Conservation (phyloP, 2,888 invertebrate genomes). For the Hypomecis atomaria region DNA sequence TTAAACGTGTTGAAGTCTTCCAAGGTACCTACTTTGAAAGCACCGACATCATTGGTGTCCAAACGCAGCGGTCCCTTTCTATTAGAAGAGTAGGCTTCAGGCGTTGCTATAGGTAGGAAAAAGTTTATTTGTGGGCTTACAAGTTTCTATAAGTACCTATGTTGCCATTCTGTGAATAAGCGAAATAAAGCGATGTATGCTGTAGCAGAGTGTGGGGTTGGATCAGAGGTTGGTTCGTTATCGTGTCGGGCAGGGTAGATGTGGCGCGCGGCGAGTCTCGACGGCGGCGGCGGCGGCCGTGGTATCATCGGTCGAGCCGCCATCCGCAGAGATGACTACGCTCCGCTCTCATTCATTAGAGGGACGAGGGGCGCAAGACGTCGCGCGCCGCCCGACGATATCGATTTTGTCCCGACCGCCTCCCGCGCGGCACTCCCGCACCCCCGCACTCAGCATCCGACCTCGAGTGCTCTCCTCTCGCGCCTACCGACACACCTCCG, state of each 20-base stretch:
- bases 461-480: conserved; percentile 84
- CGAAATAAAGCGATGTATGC: not conserved
- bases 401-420: conserved; percentile 81
- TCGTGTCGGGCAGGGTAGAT: conserved; percentile 57
- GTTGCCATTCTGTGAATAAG: not conserved
- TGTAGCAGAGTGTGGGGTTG: conserved; percentile 2
- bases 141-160: not conserved
- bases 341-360: conserved; percentile 83
- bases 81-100: no score
- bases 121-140: no score
- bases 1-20: no score
- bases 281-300: conserved; percentile 55
- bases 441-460: conserved; percentile 82
- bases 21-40: no score
- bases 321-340: conserved; percentile 82
- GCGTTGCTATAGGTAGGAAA: no score
- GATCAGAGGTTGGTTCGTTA: conserved; percentile 56
- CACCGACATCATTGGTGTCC: no score
- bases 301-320: conserved; percentile 69
- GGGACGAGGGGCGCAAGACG: conserved; percentile 78
- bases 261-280: conserved; percentile 52
- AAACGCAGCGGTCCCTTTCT: no score
- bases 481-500: conserved; percentile 80
- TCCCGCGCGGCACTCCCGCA: conserved; percentile 62
- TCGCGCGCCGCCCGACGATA: conserved; percentile 83